A percentile compares a stretch with the other conserved stretches of the same genome.
phyloP scores from a whole-genome alignment of 2,888 invertebrate genomes.

The Athalia rosae region DNA sequence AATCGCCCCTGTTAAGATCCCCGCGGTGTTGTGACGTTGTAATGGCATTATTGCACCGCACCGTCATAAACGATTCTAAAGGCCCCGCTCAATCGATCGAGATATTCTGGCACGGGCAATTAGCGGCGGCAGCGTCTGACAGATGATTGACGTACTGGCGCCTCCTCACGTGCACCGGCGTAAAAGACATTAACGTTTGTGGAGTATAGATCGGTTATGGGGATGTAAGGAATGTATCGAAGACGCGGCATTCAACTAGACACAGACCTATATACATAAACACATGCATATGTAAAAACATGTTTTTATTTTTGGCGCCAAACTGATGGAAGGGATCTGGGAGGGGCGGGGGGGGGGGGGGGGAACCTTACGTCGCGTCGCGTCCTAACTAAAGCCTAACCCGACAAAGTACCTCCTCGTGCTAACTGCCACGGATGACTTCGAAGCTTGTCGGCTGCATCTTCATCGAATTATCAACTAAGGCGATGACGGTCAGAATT shows the following conservation, averaged over 20 bases:
- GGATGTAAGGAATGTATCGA: constrained; percentile 19
- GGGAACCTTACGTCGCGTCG: constrained; percentile 5
- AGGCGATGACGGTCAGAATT: constrained; percentile 42
- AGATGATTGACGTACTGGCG: constrained; percentile 63
- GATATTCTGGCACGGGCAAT: constrained; percentile 58
- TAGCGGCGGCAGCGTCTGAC: constrained; percentile 61
- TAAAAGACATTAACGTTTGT: constrained; percentile 15
- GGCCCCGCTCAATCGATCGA: constrained; percentile 62
- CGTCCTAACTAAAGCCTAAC: neutral
- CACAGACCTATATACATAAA: too few relatives aligned
- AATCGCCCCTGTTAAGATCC: constrained; percentile 26
- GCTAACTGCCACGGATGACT: constrained; percentile 39
- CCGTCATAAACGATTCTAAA: constrained; percentile 68
- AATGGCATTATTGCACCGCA: constrained; percentile 59
- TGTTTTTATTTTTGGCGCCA: constrained; percentile 41
- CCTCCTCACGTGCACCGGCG: constrained; percentile 31
- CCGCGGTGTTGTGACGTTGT: constrained; percentile 54
- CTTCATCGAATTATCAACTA: constrained; percentile 39
- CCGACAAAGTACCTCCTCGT: constrained; percentile 30
- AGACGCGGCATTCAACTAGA: neutral
- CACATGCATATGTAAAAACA: neutral
- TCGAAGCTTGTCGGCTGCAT: constrained; percentile 16
- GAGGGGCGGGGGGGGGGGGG: too few relatives aligned
- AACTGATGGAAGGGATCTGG: constrained; percentile 33
- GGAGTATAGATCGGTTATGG: constrained; percentile 8